phyloP scores from a whole-genome alignment of 37 sponge, comb jelly and placozoan genomes.

The Halichondria panicea region DNA sequence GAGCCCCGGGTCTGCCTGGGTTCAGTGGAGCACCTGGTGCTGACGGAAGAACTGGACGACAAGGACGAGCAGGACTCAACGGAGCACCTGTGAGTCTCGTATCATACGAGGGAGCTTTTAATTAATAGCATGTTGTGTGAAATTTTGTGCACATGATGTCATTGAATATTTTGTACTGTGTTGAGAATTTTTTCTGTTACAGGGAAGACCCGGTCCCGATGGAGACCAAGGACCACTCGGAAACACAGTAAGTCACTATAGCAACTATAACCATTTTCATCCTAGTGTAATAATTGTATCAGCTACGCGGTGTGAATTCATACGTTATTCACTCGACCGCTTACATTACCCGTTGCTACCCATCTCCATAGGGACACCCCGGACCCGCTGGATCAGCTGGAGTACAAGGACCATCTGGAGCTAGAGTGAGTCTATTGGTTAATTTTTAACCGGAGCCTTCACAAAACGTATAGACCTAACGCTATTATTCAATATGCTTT shows the following conservation, averaged over 20 bases:
- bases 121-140: neutral
- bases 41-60: constrained; percentile 28
- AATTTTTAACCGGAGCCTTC: no score
- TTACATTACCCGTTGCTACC: neutral
- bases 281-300: neutral
- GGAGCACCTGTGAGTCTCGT: constrained; percentile 38
- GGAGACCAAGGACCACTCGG: constrained; percentile 63
- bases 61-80: constrained; percentile 42
- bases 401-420: constrained; percentile 51
- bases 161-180: no score
- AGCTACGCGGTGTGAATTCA: neutral
- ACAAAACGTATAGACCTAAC: no score
- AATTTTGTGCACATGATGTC: neutral
- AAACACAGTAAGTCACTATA: constrained; percentile 4
- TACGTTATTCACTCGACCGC: no score
- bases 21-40: constrained; percentile 24
- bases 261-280: neutral
- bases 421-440: constrained; percentile 15
- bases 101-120: neutral
- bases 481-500: no score
- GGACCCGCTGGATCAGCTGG: constrained; percentile 41
- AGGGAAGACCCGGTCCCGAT: constrained; percentile 52
- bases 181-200: neutral
- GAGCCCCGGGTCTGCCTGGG: constrained; percentile 38
- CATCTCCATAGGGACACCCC: constrained; percentile 14